Conservation (phyloP, 2,888 invertebrate genomes). For the Meteorus cinctellus region DNA sequence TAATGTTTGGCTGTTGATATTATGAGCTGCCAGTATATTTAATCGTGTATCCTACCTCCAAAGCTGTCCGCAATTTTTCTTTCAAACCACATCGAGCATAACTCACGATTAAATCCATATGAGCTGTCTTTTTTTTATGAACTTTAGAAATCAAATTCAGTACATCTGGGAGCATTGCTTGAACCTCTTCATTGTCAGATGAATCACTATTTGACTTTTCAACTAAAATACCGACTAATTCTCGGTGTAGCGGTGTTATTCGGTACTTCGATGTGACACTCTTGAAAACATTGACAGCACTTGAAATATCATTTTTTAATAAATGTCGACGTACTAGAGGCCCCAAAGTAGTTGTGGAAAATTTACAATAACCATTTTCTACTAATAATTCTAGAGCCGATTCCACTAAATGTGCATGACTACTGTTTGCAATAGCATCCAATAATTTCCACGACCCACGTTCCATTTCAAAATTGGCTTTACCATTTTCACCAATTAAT, state of each 20-base stretch:
- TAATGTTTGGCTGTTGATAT: background rate
- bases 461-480: slow-evolving; percentile 52
- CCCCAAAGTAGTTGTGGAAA: slow-evolving; percentile 77
- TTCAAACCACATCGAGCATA: slow-evolving; percentile 57
- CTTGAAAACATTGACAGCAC: slow-evolving; percentile 77
- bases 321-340: slow-evolving; percentile 79
- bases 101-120: slow-evolving; percentile 41
- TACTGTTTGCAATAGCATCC: slow-evolving; percentile 74
- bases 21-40: background rate
- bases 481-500: slow-evolving; percentile 56
- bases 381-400: slow-evolving; percentile 76
- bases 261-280: slow-evolving; percentile 75
- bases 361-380: slow-evolving; percentile 76
- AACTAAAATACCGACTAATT: slow-evolving; percentile 74
- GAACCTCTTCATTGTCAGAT: slow-evolving; percentile 19
- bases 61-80: slow-evolving; percentile 44
- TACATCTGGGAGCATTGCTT: slow-evolving; percentile 51
- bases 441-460: slow-evolving; percentile 79
- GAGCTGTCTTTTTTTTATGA: background rate
- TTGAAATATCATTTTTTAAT: slow-evolving; percentile 73
- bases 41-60: slow-evolving; percentile 48
- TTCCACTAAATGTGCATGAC: slow-evolving; percentile 71
- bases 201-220: slow-evolving; percentile 14
- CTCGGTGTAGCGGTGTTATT: slow-evolving; percentile 80
- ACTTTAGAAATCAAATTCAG: slow-evolving; percentile 24